Evolutionary conservation across 2,797 vertebrate species (phyloP).

Genomic region (Nasua narica): DNA sequence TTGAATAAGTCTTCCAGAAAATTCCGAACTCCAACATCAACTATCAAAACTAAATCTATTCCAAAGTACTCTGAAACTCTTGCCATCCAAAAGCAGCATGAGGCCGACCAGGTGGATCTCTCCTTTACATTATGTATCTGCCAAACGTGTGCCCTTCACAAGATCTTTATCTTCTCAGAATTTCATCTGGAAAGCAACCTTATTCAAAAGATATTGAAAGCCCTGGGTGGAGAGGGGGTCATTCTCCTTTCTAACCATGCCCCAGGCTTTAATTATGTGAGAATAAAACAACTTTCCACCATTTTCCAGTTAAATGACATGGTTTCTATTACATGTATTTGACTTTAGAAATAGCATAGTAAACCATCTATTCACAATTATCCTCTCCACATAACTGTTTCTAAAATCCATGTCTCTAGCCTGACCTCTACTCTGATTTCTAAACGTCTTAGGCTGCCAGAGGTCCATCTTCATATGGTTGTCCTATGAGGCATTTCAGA

Average conservation of each 20-base stretch:
- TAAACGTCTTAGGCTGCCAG: not conserved
- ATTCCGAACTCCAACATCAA: not conserved
- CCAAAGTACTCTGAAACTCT: not conserved
- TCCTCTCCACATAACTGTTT: not conserved
- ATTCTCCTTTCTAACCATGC: not conserved
- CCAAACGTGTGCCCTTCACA: not conserved
- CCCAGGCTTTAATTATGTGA: not conserved
- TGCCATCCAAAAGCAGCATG: not conserved
- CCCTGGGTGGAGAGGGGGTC: fast-evolving
- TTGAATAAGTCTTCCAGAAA: not conserved
- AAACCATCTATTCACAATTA: not conserved
- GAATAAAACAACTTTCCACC: not conserved
- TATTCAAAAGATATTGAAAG: not conserved
- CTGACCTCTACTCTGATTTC: not conserved
- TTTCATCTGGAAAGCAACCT: not conserved
- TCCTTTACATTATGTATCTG: not conserved
- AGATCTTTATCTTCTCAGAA: not conserved
- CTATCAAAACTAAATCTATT: not conserved
- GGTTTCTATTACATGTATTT: not conserved
- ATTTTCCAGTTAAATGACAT: not conserved
- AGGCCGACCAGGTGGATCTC: not conserved
- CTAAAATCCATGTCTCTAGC: not conserved
- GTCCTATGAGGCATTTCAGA: not conserved
- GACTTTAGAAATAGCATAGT: not conserved
- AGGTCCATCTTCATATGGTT: not conserved